These are phyloP conservation scores for Scyliorhinus canicula DNA, from an alignment of 2,797 vertebrate species.

Conservation along the genomic window DNA sequence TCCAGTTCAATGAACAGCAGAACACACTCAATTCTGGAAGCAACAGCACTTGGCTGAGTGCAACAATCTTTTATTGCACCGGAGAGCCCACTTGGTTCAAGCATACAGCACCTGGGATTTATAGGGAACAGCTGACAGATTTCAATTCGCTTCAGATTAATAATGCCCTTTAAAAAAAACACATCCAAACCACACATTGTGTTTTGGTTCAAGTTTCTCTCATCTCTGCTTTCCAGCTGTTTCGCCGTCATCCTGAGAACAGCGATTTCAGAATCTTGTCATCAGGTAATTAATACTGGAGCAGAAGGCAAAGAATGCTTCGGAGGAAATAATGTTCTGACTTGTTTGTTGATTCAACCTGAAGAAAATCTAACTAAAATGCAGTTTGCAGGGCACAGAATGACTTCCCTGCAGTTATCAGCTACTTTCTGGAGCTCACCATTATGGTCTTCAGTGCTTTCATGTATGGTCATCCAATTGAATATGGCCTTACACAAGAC, in stretches of 20 bases:
- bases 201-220: conserved; percentile 10
- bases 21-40: conserved; percentile 49
- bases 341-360: background rate
- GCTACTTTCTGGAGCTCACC: background rate
- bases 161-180: conserved; percentile 47
- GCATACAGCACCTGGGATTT: conserved; percentile 50
- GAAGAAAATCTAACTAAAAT: background rate
- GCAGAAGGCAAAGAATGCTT: background rate
- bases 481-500: background rate
- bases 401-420: background rate
- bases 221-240: conserved; percentile 15
- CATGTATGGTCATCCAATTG: background rate
- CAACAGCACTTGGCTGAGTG: conserved; percentile 51
- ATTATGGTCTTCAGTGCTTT: background rate
- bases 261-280: background rate
- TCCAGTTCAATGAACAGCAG: conserved; percentile 49
- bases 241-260: conserved; percentile 12
- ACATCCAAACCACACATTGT: conserved; percentile 44
- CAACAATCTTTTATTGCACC: conserved; percentile 47
- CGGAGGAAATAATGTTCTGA: conserved; percentile 7
- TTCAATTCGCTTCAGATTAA: conserved; percentile 48
- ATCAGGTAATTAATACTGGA: conserved; percentile 21
- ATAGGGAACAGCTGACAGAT: conserved; percentile 48
- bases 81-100: conserved; percentile 47
- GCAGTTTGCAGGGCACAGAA: background rate